Base-by-base conservation (phyloP, 1,140 invertebrate genomes). In the Cyphomyrmex costatus region DNA sequence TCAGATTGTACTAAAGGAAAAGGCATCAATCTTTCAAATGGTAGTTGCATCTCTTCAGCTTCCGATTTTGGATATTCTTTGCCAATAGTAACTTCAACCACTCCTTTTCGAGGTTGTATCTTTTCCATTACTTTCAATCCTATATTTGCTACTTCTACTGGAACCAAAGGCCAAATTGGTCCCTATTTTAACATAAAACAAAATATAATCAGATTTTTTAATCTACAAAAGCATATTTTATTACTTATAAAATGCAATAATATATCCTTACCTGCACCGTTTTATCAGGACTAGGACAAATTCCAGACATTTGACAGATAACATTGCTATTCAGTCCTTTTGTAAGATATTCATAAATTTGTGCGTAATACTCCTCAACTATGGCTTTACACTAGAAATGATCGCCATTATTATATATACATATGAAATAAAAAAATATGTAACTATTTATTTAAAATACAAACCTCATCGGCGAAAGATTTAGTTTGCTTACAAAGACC, bases 401-500 rank as follows among this genome's bases (percentile, higher is more conserved):
- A 66, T 27, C 42, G 30, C 19, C 63, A 68, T 63, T 24, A 53
- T 5, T 73, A 58, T 5, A n/a, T 42, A 77, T 2, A 46, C 21
- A 56, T 1, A 4, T 19, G 1, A 79, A 76, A 78, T 63, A 51
- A 42, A 42, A 33, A 42, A 42, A 68, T 60, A 30, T 51, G 4
- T 30, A 1, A 58, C 27, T 63, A 24, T 60, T 79, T 60, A 68
- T 30, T 79, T 70, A 85, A 63, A 66, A 58, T 66, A 90, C 58
- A 80, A 91, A 95, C 95, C 91, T 96, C 95, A 30, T 93, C 36
- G 33, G 95, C 92, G 77, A 96, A 98, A 42, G 95, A 96, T 85
- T 96, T 96, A 1, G 97, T 97, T 95, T 98, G 97, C 88, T 97
- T 97, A 94, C 98, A 98, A 27, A 98, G 92, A 80, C 97, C 98